Evolutionary conservation across 2,113 vertebrate species (phyloP).

Genomic region (Vidua macroura): DNA sequence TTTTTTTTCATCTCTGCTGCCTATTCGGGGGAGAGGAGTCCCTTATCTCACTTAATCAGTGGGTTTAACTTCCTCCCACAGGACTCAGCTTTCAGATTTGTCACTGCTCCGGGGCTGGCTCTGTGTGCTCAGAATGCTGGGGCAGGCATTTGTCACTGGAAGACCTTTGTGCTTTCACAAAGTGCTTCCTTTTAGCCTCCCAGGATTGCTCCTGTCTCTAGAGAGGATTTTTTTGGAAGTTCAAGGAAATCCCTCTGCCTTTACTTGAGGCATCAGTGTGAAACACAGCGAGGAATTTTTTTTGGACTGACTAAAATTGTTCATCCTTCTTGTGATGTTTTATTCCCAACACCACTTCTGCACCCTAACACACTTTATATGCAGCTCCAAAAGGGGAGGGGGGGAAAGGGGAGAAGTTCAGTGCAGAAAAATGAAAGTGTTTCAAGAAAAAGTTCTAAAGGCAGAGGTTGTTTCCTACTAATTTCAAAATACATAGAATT

Average conservation of each 20-base stretch:
- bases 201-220: background rate
- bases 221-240: background rate
- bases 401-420: background rate
- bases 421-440: background rate
- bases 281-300: background rate
- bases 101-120: background rate
- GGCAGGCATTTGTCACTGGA: background rate
- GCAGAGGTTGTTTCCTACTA: background rate
- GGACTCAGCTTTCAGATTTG: background rate
- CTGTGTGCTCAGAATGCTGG: background rate
- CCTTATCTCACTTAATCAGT: background rate
- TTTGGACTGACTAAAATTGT: constrained; percentile 1
- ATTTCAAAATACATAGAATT: background rate
- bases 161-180: background rate
- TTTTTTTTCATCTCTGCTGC: background rate
- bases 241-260: constrained; percentile 43
- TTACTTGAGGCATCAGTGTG: constrained; percentile 27
- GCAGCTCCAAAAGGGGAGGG: background rate
- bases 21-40: background rate
- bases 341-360: background rate
- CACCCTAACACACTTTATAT: background rate
- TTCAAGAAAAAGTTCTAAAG: background rate
- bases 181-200: background rate
- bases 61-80: background rate
- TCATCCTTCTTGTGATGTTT: constrained; percentile 29